These are phyloP conservation scores for Drosophila leonis DNA, from an alignment of 2,888 invertebrate species.

Conservation along the genomic window DNA sequence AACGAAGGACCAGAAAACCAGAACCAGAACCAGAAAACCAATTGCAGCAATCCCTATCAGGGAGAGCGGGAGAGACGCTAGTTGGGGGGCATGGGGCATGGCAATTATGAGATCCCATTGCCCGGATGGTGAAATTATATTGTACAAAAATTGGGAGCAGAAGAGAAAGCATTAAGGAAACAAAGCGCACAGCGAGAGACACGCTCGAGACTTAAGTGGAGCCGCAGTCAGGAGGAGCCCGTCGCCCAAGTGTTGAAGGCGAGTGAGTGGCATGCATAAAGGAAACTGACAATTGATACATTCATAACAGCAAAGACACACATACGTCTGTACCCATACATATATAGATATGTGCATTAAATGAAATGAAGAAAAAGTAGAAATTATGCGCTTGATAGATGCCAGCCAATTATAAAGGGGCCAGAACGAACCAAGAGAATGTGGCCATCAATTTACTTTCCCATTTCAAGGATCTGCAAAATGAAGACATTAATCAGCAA, in stretches of 20 bases:
- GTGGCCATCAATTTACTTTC: conserved; percentile 37
- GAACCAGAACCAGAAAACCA: conserved; percentile 29
- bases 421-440: conserved; percentile 12
- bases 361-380: conserved; percentile 30
- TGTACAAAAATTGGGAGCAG: conserved; percentile 67
- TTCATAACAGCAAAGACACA: conserved; percentile 19
- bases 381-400: conserved; percentile 45
- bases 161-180: conserved; percentile 74
- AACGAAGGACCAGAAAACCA: conserved; percentile 51
- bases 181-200: conserved; percentile 20
- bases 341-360: conserved; percentile 5
- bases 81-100: conserved; percentile 19
- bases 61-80: neutral
- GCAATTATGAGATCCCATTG: conserved; percentile 54
- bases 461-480: conserved; percentile 28
- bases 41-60: conserved; percentile 31
- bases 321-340: neutral
- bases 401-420: conserved; percentile 39
- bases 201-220: conserved; percentile 45
- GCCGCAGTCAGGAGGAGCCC: conserved; percentile 56
- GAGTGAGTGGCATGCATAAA: conserved; percentile 60
- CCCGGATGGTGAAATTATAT: conserved; percentile 73
- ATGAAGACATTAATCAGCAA: conserved; percentile 1
- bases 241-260: conserved; percentile 46
- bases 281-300: conserved; percentile 59